phyloP scores from a whole-genome alignment of 2,113 vertebrate species.

The Podilymbus podiceps region DNA sequence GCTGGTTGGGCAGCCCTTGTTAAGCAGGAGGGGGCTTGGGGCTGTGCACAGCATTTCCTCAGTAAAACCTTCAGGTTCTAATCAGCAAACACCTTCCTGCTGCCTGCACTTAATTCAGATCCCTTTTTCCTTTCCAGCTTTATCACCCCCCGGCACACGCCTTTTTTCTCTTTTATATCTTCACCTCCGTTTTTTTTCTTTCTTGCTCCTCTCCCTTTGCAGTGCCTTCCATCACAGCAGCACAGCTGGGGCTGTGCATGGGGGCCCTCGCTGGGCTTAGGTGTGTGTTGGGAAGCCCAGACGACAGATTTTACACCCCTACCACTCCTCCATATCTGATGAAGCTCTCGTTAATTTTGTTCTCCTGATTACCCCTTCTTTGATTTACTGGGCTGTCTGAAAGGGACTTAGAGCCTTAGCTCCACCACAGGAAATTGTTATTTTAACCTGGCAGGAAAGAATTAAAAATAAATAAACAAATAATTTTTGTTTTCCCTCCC shows the following conservation, averaged over 20 bases:
- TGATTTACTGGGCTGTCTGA: conserved; percentile 60
- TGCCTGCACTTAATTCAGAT: background rate
- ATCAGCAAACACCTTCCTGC: conserved; percentile 64
- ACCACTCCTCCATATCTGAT: background rate
- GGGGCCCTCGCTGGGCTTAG: background rate
- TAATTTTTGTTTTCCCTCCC: background rate
- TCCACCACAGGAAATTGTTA: conserved; percentile 87
- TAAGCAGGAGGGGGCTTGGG: conserved; percentile 70
- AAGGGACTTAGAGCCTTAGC: conserved; percentile 59
- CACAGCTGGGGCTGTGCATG: background rate
- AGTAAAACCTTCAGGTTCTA: conserved; percentile 72
- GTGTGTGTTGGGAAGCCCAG: background rate
- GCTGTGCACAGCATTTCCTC: conserved; percentile 71
- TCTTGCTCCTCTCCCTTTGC: background rate
- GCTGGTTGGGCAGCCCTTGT: conserved; percentile 51
- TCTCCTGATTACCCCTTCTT: conserved; percentile 33
- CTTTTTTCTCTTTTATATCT: background rate
- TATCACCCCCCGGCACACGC: background rate
- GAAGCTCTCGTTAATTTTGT: conserved; percentile 47
- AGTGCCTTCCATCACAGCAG: rapidly evolving
- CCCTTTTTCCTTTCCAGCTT: background rate
- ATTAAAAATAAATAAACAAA: conserved; percentile 58
- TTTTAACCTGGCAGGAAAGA: conserved; percentile 88
- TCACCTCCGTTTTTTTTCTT: background rate
- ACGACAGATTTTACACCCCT: conserved; percentile 49